Evolutionary conservation across 2,113 vertebrate species (phyloP), one percentile per base, ranked within the genome.

Genomic region (Gadus macrocephalus): DNA sequence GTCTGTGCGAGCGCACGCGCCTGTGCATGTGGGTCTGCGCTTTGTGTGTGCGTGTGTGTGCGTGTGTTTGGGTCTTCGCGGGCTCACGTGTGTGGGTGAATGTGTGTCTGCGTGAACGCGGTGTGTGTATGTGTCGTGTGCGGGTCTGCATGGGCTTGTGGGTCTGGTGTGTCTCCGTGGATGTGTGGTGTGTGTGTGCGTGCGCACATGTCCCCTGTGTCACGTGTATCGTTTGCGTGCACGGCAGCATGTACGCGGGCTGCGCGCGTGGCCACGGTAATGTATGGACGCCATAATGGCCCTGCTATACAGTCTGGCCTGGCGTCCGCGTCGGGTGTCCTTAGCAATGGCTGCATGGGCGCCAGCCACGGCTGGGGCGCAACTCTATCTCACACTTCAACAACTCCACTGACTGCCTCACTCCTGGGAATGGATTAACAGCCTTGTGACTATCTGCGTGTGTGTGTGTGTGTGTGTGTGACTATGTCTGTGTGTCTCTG

Each of bases 1-100:
- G 87, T 93, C 89, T 92, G 91, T 92, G 91, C 90, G 86, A 91
- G 89, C 92, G 90, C 89, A 53, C 86, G 81, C 82, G 91, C 90
- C 89, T 91, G 91, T 92, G 91, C 90, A 49, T 86, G 82, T 81
- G 42, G 22, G 42, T 53, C 2, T 9, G 25, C 59, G 22, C 8
- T 12, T 14, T 22, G n/a, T 61, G n/a, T 20, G 22, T 62, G 61
- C 14, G 22, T n/a, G n/a, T n/a, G n/a, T n/a, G n/a, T 60, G 59
- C 9, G 59, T 19, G n/a, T 3, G 8, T 25, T 8, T 62, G 31
- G 31, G 31, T 35, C 31, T 35, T 4, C 31, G 31, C 6, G 31
- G 31, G 31, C 31, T 35, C 31, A 35, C 6, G 31, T 35, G 31
- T 35, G 31, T 92, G 91, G 90, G 86, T 92, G 91, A 90, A 49